Base-by-base conservation (phyloP, 2,888 invertebrate genomes). In the Pachycephus smyrnensis region DNA sequence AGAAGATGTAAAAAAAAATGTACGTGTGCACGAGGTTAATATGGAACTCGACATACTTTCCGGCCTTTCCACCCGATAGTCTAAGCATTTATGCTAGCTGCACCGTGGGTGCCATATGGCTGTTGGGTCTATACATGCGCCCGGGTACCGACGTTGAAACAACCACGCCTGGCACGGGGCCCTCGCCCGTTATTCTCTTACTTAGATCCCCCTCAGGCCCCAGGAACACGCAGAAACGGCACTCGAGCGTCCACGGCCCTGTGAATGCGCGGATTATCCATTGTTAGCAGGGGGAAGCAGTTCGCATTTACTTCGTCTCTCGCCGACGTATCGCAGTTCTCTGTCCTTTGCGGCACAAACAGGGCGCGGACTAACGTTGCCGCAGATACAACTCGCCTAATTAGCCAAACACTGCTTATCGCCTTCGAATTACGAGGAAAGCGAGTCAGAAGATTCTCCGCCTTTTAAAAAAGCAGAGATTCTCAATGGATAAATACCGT, bases 211-310 rank as follows among this genome's bases (percentile, higher is more conserved):
- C 69, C 30, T 37, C 15, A 23, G 31, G 12, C 23, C 69, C 69
- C 12, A 32, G 30, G 32, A 30, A 69, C 69, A 30, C 69, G 30
- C 69, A 32, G 69, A 69, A 69, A 30, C 69, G 30, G 69, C 30
- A n/a, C 69, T 69, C 69, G 69, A 69, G 32, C 69, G 69, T 15
- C 69, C 69, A 1, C 69, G 84, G 82, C 81, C 77, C 75, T 80
- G 83, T 86, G 84, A 87, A 87, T 86, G 82, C 84, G 80, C 82
- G 85, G 86, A 87, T 89, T 86, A 88, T 82, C 85, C 82, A 89
- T 89, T 88, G 88, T 87, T 86, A 83, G 81, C 79, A 11, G 81
- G 78, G 68, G 80, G 77, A 81, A n/a, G 76, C 77, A 79, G 77
- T 15, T 69, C 78, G 69, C 84, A 76, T 78, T 15, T 40, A 15